Evolutionary conservation across 2,113 vertebrate species (phyloP), one percentile per base, ranked within the genome.

Genomic region (Penelope pileata): DNA sequence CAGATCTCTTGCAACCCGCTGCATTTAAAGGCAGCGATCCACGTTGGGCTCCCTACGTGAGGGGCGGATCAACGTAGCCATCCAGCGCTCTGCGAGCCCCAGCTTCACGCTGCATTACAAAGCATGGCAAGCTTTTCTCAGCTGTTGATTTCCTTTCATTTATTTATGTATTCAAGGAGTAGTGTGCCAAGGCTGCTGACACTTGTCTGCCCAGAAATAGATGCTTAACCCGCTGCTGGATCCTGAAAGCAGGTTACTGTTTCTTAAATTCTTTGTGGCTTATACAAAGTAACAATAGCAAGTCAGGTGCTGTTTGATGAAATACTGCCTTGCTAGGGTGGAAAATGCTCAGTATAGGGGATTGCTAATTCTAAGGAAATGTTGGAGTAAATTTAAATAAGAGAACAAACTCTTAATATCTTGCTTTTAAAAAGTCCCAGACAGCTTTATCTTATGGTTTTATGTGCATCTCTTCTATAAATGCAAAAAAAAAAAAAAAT

Each of bases 171-270:
- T 16, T 64, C 32, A 6, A 24, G 56, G 40, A 78, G 24, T 38
- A 50, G 50, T 75, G 66, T 42, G 43, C 9, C 66, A 77, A 54
- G 38, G 6, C 60, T 64, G 47, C 62, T 68, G 76, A 8, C 8
- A 32, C 30, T 47, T 56, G 59, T 16, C 90, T 90, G 90, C 59
- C 75, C 85, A 94, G 93, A 96, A 97, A 94, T 19, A 92, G 80
- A 34, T 85, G 68, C 84, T 94, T 89, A 53, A 32, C 74, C 87
- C 36, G 67, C 73, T 96, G n/a, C n/a, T 90, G 77, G 94, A 93
- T 85, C 76, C 67, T 73, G 38, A 91, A 95, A 86, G 90, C 82
- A 76, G 86, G 76, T 94, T 87, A 30, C 45, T 45, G 24, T 87
- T 93, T 89, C 19, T 47, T 29, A 27, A 45, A n/a, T 34, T 58